phyloP scores from a whole-genome alignment of 2,113 vertebrate genomes.

The Salvelinus alpinus region DNA sequence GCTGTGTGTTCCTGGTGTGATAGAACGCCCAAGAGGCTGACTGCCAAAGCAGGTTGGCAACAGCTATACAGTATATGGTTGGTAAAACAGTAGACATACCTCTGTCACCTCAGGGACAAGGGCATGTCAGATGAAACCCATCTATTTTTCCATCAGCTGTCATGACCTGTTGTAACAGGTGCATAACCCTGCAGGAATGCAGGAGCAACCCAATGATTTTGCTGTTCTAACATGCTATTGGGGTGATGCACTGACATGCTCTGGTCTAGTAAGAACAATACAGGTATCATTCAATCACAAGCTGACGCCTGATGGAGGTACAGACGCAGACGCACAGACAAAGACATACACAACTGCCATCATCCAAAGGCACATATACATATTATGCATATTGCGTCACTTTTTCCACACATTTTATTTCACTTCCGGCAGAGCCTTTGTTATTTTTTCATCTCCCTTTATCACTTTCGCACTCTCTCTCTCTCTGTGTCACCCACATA shows the following conservation, averaged over 20 bases:
- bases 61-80: neutral
- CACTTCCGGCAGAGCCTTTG: no score
- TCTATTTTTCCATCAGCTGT: neutral
- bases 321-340: neutral
- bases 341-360: neutral
- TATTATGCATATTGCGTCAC: neutral
- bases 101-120: neutral
- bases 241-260: constrained; percentile 3
- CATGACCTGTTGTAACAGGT: neutral
- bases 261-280: neutral
- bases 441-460: no score
- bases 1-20: neutral
- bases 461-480: no score
- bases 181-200: neutral
- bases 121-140: neutral
- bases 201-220: neutral
- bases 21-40: no score
- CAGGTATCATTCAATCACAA: neutral
- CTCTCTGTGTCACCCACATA: no score
- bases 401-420: no score
- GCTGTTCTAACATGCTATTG: neutral
- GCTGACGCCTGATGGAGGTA: neutral
- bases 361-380: constrained; percentile 1
- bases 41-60: no score
- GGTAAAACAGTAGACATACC: neutral